Evolutionary conservation across 2,888 invertebrate species (phyloP).

Genomic region (Drosophila niveifrons): DNA sequence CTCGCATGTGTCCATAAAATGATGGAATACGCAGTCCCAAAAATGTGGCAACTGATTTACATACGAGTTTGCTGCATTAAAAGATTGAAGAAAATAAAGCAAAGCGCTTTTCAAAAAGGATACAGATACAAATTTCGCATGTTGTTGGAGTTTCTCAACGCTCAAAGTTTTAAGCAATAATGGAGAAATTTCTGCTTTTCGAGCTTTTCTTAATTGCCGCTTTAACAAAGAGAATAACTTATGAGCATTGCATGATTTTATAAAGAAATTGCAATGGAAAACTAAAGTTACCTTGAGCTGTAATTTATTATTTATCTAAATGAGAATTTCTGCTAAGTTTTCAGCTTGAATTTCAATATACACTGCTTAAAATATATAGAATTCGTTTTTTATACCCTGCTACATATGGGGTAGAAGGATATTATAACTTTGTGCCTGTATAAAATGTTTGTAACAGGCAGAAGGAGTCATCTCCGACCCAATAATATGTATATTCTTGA

Average conservation of each 20-base stretch:
- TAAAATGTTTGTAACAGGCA: no score
- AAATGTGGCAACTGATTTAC: conserved; percentile 8
- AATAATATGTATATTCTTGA: no score
- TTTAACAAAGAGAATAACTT: neutral
- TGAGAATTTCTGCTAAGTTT: neutral
- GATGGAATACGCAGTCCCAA: neutral
- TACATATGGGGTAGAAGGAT: no score
- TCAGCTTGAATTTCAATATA: neutral
- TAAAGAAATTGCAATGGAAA: neutral
- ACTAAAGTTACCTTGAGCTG: neutral
- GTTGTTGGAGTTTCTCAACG: neutral
- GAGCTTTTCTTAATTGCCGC: neutral
- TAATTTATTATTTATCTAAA: neutral
- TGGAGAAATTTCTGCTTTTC: no score
- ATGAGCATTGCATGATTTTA: neutral
- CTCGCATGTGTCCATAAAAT: neutral
- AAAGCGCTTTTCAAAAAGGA: neutral
- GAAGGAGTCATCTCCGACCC: no score
- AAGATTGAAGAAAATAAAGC: neutral
- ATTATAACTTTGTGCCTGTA: no score
- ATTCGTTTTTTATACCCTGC: no score
- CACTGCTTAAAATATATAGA: neutral
- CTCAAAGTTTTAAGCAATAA: no score
- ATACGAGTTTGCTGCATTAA: neutral
- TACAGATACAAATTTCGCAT: neutral